Percentiles rank a stretch among this genome's conserved stretches.
Conservation (phyloP, 2,113 vertebrate species). For the Colius striatus region DNA sequence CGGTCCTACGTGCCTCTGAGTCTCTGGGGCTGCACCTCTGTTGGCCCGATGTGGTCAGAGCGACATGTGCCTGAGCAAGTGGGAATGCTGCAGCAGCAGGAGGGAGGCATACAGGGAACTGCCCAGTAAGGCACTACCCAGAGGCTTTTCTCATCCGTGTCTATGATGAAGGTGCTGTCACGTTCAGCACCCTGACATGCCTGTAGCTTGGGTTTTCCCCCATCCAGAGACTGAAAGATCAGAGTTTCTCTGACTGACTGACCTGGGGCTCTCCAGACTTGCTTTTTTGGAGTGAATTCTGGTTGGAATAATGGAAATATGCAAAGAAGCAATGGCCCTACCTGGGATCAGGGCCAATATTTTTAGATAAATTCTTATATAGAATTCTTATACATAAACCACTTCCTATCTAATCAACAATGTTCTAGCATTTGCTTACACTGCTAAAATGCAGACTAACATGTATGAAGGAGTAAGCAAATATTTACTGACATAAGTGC, state of each 20-base stretch:
- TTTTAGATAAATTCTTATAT: slow-evolving; percentile 13
- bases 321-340: neutral
- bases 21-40: neutral
- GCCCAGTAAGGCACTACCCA: neutral
- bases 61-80: neutral
- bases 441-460: slow-evolving; percentile 10
- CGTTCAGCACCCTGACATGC: neutral
- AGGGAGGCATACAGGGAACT: neutral
- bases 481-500: slow-evolving; percentile 35
- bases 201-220: neutral
- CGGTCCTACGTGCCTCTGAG: neutral
- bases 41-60: neutral
- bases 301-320: neutral
- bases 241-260: neutral
- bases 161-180: neutral
- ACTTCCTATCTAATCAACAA: slow-evolving; percentile 43
- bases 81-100: neutral
- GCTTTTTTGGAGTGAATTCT: neutral
- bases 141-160: neutral
- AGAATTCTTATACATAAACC: neutral
- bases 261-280: neutral
- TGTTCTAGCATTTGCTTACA: slow-evolving; percentile 15
- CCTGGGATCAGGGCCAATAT: neutral
- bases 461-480: neutral
- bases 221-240: neutral